Evolutionary conservation across 1,140 invertebrate genomes (phyloP).

Genomic region (Parasteatoda tepidariorum): DNA sequence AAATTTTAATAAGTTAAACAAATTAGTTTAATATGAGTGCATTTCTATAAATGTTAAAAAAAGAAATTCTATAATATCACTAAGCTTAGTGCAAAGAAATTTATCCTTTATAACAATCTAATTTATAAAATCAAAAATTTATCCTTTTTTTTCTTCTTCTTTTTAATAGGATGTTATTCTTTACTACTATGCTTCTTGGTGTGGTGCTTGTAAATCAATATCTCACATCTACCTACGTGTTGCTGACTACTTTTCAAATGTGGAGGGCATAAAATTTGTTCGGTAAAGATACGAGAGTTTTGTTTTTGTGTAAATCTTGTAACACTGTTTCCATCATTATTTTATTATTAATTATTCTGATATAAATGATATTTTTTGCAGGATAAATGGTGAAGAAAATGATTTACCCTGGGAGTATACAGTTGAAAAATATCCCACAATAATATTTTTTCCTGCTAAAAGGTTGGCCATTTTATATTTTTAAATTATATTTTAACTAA

Average conservation of each 20-base stretch:
- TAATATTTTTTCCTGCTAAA: conserved; percentile 79
- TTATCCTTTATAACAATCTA: too few species aligned
- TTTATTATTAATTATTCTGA: background rate
- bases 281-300: conserved; percentile 66
- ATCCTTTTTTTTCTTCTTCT: too few species aligned
- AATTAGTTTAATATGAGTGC: too few species aligned
- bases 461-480: conserved; percentile 69
- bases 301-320: background rate
- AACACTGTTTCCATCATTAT: background rate
- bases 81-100: too few species aligned
- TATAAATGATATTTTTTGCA: conserved; percentile 51
- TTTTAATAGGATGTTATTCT: conserved; percentile 79
- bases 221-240: conserved; percentile 76
- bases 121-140: too few species aligned
- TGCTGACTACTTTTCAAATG: conserved; percentile 74
- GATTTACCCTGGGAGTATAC: conserved; percentile 85
- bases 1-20: too few species aligned
- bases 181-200: conserved; percentile 78
- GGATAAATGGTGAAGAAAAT: conserved; percentile 82
- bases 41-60: too few species aligned
- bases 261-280: conserved; percentile 74
- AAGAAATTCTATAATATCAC: too few species aligned
- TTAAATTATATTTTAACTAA: background rate
- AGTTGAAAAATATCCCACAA: conserved; percentile 78
- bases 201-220: conserved; percentile 79